Percentiles rank a stretch among this genome's conserved stretches.
phyloP scores from a whole-genome alignment of 2,888 invertebrate species.

The Frankliniella intonsa region DNA sequence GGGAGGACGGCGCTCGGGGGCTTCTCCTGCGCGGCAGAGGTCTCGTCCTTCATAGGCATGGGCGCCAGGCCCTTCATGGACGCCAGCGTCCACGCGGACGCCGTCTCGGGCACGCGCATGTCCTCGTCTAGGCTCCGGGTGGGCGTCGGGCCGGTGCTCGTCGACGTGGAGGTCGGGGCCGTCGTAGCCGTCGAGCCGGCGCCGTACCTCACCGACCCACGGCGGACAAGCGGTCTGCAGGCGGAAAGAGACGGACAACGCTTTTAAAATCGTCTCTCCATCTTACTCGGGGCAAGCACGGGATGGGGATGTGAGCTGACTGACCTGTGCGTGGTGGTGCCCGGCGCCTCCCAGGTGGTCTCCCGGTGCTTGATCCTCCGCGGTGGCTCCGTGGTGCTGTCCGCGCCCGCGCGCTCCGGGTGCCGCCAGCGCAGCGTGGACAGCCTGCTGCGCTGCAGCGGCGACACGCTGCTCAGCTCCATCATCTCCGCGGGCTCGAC shows the following conservation, averaged over 20 bases:
- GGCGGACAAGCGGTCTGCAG: background rate
- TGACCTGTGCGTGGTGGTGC: constrained; percentile 1
- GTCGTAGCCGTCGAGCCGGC: background rate
- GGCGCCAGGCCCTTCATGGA: background rate
- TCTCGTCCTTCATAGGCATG: too few species aligned
- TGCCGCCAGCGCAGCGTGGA: constrained; percentile 16
- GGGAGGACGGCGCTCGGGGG: background rate
- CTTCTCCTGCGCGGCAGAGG: background rate
- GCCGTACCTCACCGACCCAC: background rate
- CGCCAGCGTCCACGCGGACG: constrained; percentile 6
- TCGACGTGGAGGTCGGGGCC: constrained; percentile 3
- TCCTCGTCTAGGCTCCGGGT: background rate
- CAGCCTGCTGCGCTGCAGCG: constrained; percentile 10
- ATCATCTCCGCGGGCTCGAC: constrained; percentile 2
- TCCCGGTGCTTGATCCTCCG: background rate
- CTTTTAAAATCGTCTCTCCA: background rate
- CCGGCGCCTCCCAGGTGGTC: background rate
- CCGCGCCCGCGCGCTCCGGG: background rate
- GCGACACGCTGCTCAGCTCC: constrained; percentile 7
- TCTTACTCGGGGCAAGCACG: background rate
- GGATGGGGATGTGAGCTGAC: background rate
- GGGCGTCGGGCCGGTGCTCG: background rate
- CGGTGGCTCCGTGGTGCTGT: constrained; percentile 3
- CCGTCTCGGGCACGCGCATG: constrained; percentile 10
- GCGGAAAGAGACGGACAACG: background rate